Evolutionary conservation across 2,888 invertebrate species (phyloP).

Genomic region (Scelioninae gen. 2): DNA sequence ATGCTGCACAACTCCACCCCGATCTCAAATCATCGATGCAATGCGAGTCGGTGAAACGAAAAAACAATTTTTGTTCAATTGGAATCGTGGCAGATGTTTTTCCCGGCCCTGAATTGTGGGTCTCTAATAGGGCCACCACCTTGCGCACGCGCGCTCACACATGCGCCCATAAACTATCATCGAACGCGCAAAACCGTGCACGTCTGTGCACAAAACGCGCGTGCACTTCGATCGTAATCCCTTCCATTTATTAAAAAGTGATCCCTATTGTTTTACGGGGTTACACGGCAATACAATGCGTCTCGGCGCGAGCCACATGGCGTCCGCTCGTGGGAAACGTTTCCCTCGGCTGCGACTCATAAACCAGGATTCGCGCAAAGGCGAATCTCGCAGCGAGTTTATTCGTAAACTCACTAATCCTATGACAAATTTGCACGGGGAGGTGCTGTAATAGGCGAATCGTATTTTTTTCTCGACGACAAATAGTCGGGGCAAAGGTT

Average conservation of each 20-base stretch:
- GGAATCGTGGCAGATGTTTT: conserved; percentile 63
- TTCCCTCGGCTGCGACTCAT: conserved; percentile 52
- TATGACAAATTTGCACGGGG: conserved; percentile 39
- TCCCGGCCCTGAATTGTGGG: conserved; percentile 41
- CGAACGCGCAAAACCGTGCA: conserved; percentile 34
- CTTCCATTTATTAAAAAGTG: conserved; percentile 71
- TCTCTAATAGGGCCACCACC: conserved; percentile 46
- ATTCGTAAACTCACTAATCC: conserved; percentile 49
- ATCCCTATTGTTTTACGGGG: conserved; percentile 70
- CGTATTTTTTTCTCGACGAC: conserved; percentile 40
- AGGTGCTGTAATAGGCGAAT: conserved; percentile 36
- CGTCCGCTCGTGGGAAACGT: conserved; percentile 64
- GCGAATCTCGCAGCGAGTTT: conserved; percentile 29
- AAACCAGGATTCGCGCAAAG: conserved; percentile 44
- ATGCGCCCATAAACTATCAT: conserved; percentile 52
- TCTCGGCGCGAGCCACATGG: conserved; percentile 69
- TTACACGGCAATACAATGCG: conserved; percentile 64
- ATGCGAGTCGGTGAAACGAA: conserved; percentile 17
- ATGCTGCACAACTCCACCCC: neutral
- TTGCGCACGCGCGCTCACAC: conserved; percentile 28
- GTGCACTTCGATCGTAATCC: conserved; percentile 65
- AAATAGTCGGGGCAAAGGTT: conserved; percentile 29
- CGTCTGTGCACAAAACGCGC: conserved; percentile 43
- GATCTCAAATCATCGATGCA: conserved; percentile 19
- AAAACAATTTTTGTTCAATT: conserved; percentile 35